phyloP scores from a whole-genome alignment of 2,797 vertebrate species.

The Phalanger gymnotis region DNA sequence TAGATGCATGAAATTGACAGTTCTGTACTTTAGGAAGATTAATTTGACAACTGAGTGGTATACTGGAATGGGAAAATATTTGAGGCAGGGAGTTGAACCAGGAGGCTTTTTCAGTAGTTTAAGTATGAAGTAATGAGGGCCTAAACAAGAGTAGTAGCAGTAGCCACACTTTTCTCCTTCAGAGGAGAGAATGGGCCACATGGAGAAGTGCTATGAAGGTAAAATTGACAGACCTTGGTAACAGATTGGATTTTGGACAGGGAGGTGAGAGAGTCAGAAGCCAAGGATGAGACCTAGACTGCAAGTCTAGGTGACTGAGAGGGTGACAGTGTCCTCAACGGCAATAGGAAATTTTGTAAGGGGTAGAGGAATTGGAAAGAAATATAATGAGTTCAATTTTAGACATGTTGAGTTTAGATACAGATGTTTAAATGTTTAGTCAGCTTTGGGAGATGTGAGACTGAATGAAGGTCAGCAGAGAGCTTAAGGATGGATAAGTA shows the following conservation, averaged over 20 bases:
- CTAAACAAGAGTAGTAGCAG: too few species aligned
- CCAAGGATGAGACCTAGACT: not conserved
- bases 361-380: not conserved
- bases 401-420: too few species aligned
- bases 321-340: not conserved
- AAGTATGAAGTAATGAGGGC: not conserved
- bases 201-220: too few species aligned
- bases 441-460: not conserved
- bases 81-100: not conserved
- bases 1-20: not conserved
- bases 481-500: not conserved
- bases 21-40: not conserved
- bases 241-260: not conserved
- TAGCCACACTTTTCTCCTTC: too few species aligned
- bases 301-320: not conserved
- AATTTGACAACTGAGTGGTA: not conserved
- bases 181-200: too few species aligned
- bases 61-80: not conserved
- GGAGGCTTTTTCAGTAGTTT: not conserved
- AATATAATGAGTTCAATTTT: not conserved
- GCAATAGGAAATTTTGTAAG: not conserved
- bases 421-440: not conserved
- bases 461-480: not conserved
- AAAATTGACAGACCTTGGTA: not conserved
- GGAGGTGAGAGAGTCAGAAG: not conserved